phyloP scores from a whole-genome alignment of 2,888 invertebrate species.

The Idaea aversata region DNA sequence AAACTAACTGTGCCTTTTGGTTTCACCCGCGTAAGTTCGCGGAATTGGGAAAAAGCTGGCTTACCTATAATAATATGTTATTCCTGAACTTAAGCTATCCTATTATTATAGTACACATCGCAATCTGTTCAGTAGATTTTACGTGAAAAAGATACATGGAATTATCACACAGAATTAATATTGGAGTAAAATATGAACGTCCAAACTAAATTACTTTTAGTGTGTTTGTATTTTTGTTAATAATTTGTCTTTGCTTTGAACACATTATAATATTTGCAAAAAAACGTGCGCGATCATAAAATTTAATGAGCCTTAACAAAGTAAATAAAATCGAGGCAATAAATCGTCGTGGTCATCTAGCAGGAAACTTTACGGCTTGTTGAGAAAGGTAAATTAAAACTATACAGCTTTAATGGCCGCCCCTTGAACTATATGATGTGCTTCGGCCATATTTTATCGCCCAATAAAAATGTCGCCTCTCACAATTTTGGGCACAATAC shows the following conservation, averaged over 20 bases:
- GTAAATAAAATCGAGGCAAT: slow-evolving; percentile 1
- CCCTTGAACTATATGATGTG: slow-evolving; percentile 34
- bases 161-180: too few relatives aligned
- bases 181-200: too few relatives aligned
- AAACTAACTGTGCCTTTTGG: too few relatives aligned
- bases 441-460: slow-evolving; percentile 54
- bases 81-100: too few relatives aligned
- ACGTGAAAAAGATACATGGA: too few relatives aligned
- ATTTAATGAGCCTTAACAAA: background rate
- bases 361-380: slow-evolving; percentile 20
- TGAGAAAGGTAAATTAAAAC: slow-evolving; percentile 27
- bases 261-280: background rate
- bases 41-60: too few relatives aligned
- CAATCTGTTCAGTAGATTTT: too few relatives aligned
- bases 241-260: background rate
- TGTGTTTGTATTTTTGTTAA: background rate
- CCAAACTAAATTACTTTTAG: too few relatives aligned
- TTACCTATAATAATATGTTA: too few relatives aligned
- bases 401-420: slow-evolving; percentile 16
- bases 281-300: background rate
- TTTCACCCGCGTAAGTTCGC: too few relatives aligned
- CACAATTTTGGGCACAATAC: slow-evolving; percentile 52
- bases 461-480: slow-evolving; percentile 61
- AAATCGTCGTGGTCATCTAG: slow-evolving; percentile 4
- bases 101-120: too few relatives aligned